Conservation (phyloP, 2,888 invertebrate species). For the Synanthedon formicaeformis region DNA sequence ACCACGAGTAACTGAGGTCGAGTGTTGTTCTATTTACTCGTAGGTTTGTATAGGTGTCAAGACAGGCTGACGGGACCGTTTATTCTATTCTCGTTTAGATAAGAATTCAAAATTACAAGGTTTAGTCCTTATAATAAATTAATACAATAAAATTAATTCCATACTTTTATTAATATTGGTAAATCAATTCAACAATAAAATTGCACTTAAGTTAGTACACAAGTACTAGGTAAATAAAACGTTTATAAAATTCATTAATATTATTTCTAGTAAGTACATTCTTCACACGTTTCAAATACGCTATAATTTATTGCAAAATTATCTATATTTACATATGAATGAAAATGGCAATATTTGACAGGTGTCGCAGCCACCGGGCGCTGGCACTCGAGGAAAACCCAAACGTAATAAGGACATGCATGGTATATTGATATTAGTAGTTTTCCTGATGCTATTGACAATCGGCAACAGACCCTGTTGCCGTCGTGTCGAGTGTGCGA, state of each 20-base stretch:
- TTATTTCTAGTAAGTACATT: neutral
- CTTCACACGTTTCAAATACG: neutral
- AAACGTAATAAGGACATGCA: too few relatives aligned
- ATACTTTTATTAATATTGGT: neutral
- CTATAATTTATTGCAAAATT: neutral
- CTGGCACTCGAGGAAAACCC: slow-evolving; percentile 3
- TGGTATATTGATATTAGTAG: slow-evolving; percentile 8
- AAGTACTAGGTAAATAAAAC: neutral
- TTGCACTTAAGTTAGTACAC: neutral
- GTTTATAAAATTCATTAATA: neutral
- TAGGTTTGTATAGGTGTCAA: too few relatives aligned
- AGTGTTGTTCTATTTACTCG: too few relatives aligned
- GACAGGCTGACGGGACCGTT: too few relatives aligned
- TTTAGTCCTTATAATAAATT: neutral
- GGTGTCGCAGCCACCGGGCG: slow-evolving; percentile 12
- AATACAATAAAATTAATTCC: neutral
- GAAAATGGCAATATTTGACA: slow-evolving; percentile 47
- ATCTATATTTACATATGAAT: slow-evolving; percentile 10
- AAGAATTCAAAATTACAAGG: too few relatives aligned
- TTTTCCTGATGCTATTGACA: slow-evolving; percentile 3
- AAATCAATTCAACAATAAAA: neutral
- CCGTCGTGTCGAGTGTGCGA: neutral
- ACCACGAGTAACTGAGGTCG: too few relatives aligned
- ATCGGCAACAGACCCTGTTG: neutral
- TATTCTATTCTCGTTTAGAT: too few relatives aligned